Conservation (phyloP, 2,797 vertebrate species). For the Aulostomus chinensis region DNA sequence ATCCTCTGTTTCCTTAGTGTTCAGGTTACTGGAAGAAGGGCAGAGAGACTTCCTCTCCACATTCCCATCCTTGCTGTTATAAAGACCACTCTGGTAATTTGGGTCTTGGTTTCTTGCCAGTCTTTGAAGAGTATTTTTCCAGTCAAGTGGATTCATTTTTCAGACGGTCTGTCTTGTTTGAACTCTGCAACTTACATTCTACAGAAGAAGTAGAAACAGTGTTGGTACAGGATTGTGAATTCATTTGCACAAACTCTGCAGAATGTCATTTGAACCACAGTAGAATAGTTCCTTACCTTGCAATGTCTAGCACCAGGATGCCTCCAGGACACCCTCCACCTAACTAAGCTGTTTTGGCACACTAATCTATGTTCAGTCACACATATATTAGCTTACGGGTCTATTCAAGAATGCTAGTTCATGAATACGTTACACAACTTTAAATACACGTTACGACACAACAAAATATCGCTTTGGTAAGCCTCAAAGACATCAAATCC, state of each 20-base stretch:
- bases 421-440: too few species aligned
- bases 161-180: neutral
- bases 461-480: too few species aligned
- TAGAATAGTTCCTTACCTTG: neutral
- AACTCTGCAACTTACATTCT: neutral
- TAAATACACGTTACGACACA: too few species aligned
- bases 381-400: too few species aligned
- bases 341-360: too few species aligned
- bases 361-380: too few species aligned
- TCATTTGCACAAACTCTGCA: neutral
- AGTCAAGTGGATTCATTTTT: conserved; percentile 42
- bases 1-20: neutral
- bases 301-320: too few species aligned
- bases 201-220: neutral
- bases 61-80: neutral
- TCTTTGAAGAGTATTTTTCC: conserved; percentile 1
- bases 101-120: neutral
- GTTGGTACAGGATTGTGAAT: neutral
- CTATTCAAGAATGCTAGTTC: too few species aligned
- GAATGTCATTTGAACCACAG: neutral
- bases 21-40: neutral
- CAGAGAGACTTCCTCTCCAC: neutral
- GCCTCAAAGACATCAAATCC: too few species aligned
- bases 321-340: too few species aligned
- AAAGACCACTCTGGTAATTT: neutral